Evolutionary conservation across 2,113 vertebrate species (phyloP).

Genomic region (Boulengerochromis microlepis): DNA sequence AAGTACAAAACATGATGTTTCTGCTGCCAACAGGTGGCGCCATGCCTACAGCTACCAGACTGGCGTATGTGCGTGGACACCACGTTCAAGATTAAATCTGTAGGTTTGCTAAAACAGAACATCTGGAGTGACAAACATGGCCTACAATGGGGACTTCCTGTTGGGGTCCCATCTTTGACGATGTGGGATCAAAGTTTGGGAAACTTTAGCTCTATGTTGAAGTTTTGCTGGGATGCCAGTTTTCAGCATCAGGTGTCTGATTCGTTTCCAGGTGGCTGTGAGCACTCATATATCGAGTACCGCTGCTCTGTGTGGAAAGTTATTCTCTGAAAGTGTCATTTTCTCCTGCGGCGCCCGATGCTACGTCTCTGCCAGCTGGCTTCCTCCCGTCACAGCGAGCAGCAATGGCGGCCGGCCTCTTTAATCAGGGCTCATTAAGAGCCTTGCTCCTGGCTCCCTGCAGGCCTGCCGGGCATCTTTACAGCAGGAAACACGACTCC

Average conservation of each 20-base stretch:
- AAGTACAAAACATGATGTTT: not conserved
- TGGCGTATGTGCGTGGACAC: not conserved
- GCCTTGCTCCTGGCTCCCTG: conserved; percentile 27
- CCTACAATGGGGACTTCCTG: not conserved
- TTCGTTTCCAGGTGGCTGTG: not conserved
- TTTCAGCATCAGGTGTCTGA: not conserved
- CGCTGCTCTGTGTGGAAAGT: not conserved
- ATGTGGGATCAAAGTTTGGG: not conserved
- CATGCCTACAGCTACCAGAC: not conserved
- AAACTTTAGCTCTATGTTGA: not conserved
- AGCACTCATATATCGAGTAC: not conserved
- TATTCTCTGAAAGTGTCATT: not conserved
- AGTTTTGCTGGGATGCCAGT: not conserved
- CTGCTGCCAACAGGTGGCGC: not conserved
- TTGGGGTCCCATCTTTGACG: not conserved
- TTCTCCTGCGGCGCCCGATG: not conserved
- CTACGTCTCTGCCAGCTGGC: not conserved
- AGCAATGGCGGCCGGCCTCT: conserved; percentile 43
- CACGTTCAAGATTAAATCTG: not conserved
- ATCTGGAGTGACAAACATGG: not conserved
- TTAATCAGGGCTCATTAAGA: conserved; percentile 46
- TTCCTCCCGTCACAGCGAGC: not conserved
- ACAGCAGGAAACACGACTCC: conserved; percentile 44
- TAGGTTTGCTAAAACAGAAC: not conserved
- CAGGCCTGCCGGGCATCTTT: conserved; percentile 41